These are phyloP conservation scores for Trissoscelio sp. DNA, from an alignment of 2,888 invertebrate species.

Conservation along the genomic window DNA sequence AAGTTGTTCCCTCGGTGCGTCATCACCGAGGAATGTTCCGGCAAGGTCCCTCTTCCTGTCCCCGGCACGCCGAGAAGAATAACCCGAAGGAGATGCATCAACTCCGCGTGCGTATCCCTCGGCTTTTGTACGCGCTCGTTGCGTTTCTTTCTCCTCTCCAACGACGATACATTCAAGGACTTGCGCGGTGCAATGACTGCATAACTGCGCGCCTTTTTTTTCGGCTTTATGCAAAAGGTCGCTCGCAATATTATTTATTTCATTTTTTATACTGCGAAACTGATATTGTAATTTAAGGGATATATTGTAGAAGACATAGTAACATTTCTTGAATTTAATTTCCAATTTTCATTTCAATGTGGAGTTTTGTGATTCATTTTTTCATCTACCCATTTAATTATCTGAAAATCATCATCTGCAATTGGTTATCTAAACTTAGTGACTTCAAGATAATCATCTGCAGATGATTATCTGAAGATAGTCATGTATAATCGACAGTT, in stretches of 20 bases:
- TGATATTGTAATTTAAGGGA: too few species aligned
- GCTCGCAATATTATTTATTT: slow-evolving; percentile 24
- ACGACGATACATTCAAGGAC: slow-evolving; percentile 49
- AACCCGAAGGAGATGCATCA: slow-evolving; percentile 50
- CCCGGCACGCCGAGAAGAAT: slow-evolving; percentile 37
- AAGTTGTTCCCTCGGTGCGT: slow-evolving; percentile 36
- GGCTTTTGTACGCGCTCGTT: slow-evolving; percentile 35
- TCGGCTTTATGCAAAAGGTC: slow-evolving; percentile 30
- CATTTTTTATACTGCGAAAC: not conserved
- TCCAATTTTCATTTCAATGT: too few species aligned
- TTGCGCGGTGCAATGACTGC: slow-evolving; percentile 59
- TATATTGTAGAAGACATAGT: too few species aligned
- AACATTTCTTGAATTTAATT: too few species aligned
- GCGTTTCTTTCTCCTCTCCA: slow-evolving; percentile 39
- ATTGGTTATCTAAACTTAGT: too few species aligned
- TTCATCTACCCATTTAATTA: too few species aligned
- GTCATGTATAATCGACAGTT: too few species aligned
- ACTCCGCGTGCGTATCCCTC: slow-evolving; percentile 28
- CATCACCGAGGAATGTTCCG: slow-evolving; percentile 61
- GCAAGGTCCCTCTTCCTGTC: slow-evolving; percentile 67
- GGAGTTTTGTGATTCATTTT: too few species aligned
- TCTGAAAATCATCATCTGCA: too few species aligned
- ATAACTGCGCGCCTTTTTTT: slow-evolving; percentile 40
- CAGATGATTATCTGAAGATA: too few species aligned
- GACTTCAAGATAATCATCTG: too few species aligned